Base-by-base conservation (phyloP, 2,888 invertebrate genomes). In the Chloromyia formosa region DNA sequence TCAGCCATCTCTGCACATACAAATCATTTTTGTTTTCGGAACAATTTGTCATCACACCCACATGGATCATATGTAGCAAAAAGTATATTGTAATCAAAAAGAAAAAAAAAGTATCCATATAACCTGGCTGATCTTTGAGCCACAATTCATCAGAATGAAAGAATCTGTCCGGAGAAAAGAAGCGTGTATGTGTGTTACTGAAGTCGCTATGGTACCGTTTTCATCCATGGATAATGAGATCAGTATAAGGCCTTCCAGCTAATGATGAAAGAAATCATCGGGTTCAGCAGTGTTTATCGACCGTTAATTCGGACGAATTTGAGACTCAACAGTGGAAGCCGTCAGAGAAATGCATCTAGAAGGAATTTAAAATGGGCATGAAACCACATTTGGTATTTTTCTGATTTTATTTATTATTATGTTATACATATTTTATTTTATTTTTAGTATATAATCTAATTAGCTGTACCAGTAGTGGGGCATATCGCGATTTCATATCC, bases 31-130 rank as follows among this genome's bases (percentile, higher is more conserved):
- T 16, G 16, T 61, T 61, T 62, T 66, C 20, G 35, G 10, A 4
- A 45, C n/a, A 66, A 66, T 66, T 66, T 45, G 66, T 66, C 66
- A 66, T 66, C 49, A 66, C 66, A 66, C 66, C 66, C 66, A 66
- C 66, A 35, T 7, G 27, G 7, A 35, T 35, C 7, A 35, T 7
- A 35, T 35, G 27, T 35, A 35, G 27, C 27, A 18, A 20, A 56
- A 49, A 45, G 27, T 4, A 35, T 7, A 14, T 10, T 61, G 35
- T 16, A 61, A 61, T 61, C 61, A 61, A 27, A 61, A 58, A 58
- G 7, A 35, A 35, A 35, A 35, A 35, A 35, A 35, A 35, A 7
- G 14, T 49, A n/a, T 49, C 16, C 49, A 49, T 49, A 2, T 49
- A n/a, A n/a, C 49, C 49, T 49, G 12, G 14, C 12, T 49, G 49